Evolutionary conservation across 1,140 invertebrate species (phyloP).

Genomic region (Eubasilissa regina): DNA sequence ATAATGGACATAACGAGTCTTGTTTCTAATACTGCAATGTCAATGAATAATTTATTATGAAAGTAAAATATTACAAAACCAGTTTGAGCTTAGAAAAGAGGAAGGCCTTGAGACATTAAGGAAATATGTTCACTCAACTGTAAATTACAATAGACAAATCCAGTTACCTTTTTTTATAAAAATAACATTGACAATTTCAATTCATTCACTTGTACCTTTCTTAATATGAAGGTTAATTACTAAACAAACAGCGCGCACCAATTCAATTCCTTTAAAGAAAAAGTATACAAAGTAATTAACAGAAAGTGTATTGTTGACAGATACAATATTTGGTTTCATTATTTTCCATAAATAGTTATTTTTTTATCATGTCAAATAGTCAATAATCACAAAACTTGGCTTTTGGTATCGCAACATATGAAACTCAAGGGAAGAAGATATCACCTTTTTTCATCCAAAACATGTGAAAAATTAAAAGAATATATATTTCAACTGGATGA

Average conservation of each 20-base stretch:
- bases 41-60: not conserved
- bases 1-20: not conserved
- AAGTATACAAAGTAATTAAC: constrained; percentile 9
- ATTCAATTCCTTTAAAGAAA: constrained; percentile 18
- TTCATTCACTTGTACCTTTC: not conserved
- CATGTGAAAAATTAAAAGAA: too few species aligned
- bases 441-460: too few species aligned
- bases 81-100: not conserved
- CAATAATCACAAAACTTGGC: too few species aligned
- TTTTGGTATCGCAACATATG: too few species aligned
- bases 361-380: too few species aligned
- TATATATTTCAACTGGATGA: too few species aligned
- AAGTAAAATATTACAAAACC: not conserved
- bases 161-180: not conserved
- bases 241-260: not conserved
- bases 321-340: not conserved
- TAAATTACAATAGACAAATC: not conserved
- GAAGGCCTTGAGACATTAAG: constrained; percentile 2
- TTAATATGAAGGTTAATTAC: not conserved
- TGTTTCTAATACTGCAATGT: not conserved
- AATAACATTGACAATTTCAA: constrained; percentile 15
- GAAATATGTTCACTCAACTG: not conserved
- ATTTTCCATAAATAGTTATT: not conserved
- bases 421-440: too few species aligned
- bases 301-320: constrained; percentile 13